Percentiles rank a stretch among this genome's conserved stretches.
Conservation (phyloP, 2,888 invertebrate species). For the Phalera bucephala region DNA sequence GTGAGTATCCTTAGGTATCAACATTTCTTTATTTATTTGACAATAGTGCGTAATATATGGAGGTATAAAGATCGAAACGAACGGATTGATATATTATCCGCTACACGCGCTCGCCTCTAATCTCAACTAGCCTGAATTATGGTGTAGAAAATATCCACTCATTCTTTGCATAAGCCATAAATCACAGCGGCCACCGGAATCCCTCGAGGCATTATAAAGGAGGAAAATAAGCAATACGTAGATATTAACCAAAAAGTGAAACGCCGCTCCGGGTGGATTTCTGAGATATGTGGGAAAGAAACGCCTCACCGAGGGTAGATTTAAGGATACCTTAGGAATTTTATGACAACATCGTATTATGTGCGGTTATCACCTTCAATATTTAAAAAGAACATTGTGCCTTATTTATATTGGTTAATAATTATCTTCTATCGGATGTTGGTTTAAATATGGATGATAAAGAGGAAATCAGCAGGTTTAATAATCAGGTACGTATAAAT, state of each 20-base stretch:
- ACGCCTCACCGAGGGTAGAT: constrained; percentile 31
- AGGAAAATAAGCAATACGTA: constrained; percentile 72
- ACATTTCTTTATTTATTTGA: constrained; percentile 41
- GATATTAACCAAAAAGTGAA: constrained; percentile 65
- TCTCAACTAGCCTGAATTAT: constrained; percentile 78
- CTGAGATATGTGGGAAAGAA: constrained; percentile 32
- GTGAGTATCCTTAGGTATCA: too few relatives aligned
- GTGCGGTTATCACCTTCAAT: too few relatives aligned
- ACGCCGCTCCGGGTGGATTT: constrained; percentile 35
- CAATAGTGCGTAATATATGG: constrained; percentile 42
- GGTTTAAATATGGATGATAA: too few relatives aligned
- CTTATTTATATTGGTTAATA: too few relatives aligned
- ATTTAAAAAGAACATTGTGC: too few relatives aligned
- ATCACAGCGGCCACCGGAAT: constrained; percentile 69
- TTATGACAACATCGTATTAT: not conserved
- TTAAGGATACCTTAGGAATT: constrained; percentile 17
- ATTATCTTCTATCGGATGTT: too few relatives aligned
- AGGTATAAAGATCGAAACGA: constrained; percentile 39
- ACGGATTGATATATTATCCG: constrained; percentile 70
- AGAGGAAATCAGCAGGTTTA: too few relatives aligned
- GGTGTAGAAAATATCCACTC: constrained; percentile 76
- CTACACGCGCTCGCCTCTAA: constrained; percentile 65
- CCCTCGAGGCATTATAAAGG: constrained; percentile 65
- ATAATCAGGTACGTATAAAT: too few relatives aligned
- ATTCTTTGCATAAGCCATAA: constrained; percentile 79